Conservation (phyloP, 2,888 invertebrate genomes). For the Dryococelus australis region DNA sequence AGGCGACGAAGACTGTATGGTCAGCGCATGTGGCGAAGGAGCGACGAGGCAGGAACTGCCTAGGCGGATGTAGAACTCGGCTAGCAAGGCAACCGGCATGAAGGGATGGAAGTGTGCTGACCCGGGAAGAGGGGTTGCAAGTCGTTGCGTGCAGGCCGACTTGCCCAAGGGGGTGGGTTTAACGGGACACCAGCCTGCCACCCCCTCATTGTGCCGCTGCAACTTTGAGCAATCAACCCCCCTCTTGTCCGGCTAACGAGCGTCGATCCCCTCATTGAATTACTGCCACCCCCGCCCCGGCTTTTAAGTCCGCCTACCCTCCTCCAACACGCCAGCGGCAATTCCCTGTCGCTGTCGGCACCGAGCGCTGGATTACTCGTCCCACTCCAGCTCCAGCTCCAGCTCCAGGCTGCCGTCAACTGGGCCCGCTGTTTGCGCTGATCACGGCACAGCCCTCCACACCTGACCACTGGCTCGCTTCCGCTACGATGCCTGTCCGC, state of each 20-base stretch:
- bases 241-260: slow-evolving; percentile 1
- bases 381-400: background rate
- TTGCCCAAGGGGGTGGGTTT: background rate
- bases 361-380: background rate
- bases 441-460: background rate
- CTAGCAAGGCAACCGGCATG: no score
- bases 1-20: no score
- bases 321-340: background rate
- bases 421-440: background rate
- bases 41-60: no score
- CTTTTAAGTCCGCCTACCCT: background rate
- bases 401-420: background rate
- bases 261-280: background rate
- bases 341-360: background rate
- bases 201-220: background rate
- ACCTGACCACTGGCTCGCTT: background rate
- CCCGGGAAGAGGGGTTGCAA: background rate
- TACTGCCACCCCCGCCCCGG: background rate
- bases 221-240: slow-evolving; percentile 2
- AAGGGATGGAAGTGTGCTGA: background rate
- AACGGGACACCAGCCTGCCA: background rate
- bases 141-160: background rate
- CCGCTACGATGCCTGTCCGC: no score
- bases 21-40: no score
- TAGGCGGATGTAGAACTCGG: no score